phyloP scores from a whole-genome alignment of 2,113 vertebrate species.

The Pimephales promelas region DNA sequence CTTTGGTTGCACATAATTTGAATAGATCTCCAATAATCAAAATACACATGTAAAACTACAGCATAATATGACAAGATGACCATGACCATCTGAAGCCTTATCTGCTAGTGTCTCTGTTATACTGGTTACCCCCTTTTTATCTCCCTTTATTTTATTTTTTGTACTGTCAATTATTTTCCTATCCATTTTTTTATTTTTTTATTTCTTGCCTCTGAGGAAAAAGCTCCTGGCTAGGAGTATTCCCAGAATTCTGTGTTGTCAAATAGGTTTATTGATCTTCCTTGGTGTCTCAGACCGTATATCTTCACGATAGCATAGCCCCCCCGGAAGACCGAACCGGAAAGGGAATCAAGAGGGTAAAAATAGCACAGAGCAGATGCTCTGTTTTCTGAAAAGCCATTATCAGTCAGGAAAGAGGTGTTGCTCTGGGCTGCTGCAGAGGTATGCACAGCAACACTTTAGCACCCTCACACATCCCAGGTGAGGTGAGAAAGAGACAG shows the following conservation, averaged over 20 bases:
- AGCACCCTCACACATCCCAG: conserved; percentile 31
- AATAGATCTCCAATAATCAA: too few species aligned
- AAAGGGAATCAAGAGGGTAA: conserved; percentile 50
- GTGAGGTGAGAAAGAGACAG: conserved; percentile 16
- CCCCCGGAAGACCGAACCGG: conserved; percentile 41
- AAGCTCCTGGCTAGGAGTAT: background rate
- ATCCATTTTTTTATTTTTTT: background rate
- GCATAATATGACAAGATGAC: background rate
- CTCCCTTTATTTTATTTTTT: background rate
- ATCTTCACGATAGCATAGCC: conserved; percentile 36
- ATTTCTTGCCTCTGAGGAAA: background rate
- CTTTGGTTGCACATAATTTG: too few species aligned
- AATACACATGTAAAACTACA: too few species aligned
- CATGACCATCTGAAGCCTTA: background rate
- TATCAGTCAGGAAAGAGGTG: conserved; percentile 55
- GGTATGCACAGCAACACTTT: conserved; percentile 44
- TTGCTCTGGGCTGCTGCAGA: conserved; percentile 46
- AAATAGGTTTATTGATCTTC: conserved; percentile 1
- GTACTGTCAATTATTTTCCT: background rate
- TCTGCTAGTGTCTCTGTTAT: background rate
- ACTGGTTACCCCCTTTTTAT: background rate
- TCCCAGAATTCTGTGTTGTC: background rate
- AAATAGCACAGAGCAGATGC: conserved; percentile 57
- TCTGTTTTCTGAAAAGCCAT: conserved; percentile 57
- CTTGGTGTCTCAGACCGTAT: conserved; percentile 17